These are phyloP conservation scores for Lasioglossum morio DNA, from an alignment of 2,888 invertebrate species.

Conservation along the genomic window DNA sequence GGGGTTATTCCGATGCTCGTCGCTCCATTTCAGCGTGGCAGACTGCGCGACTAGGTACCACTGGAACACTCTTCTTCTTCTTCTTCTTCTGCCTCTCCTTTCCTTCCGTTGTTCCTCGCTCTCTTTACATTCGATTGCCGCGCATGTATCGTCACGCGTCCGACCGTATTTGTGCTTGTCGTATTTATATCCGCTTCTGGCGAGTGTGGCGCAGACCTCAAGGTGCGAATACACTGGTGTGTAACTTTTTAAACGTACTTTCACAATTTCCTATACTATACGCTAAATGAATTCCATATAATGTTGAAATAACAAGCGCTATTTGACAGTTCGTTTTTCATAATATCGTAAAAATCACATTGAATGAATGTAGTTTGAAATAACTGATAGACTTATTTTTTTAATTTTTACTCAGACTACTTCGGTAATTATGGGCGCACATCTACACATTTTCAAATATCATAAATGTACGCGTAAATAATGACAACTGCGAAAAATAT, in stretches of 20 bases:
- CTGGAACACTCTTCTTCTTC: background rate
- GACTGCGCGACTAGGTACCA: background rate
- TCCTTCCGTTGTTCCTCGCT: background rate
- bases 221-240: background rate
- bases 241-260: no score
- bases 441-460: background rate
- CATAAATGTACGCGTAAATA: background rate
- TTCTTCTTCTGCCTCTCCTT: background rate
- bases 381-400: no score
- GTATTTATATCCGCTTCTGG: constrained; percentile 62
- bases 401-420: no score
- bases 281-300: no score
- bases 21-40: constrained; percentile 23
- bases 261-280: no score
- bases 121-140: background rate
- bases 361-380: no score
- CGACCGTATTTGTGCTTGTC: background rate
- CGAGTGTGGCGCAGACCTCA: background rate
- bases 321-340: no score
- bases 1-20: constrained; percentile 33
- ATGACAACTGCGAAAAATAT: background rate
- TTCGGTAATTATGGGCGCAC: no score
- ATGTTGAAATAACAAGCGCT: no score
- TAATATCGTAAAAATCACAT: no score
- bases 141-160: background rate